Evolutionary conservation across 2,888 invertebrate genomes (phyloP).

Genomic region (Ichneumon xanthorius): DNA sequence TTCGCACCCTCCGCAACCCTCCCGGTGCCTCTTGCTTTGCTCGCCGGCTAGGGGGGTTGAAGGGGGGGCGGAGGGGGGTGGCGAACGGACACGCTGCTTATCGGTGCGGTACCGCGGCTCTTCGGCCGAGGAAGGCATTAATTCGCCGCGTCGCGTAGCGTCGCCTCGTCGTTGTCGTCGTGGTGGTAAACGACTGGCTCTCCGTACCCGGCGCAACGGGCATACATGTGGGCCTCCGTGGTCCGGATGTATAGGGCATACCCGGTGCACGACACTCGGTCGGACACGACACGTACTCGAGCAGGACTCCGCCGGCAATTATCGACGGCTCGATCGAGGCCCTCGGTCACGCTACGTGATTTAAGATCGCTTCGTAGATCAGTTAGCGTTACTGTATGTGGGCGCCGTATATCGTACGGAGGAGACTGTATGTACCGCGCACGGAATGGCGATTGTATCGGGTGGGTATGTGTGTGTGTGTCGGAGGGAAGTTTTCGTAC

Average conservation of each 20-base stretch:
- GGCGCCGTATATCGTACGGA: neutral
- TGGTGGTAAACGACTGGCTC: constrained; percentile 1
- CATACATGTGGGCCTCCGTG: neutral
- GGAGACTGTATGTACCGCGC: neutral
- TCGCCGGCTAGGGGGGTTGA: neutral
- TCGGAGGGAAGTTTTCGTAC: constrained; percentile 16
- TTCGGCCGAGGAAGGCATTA: constrained; percentile 60
- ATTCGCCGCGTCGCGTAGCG: constrained; percentile 64
- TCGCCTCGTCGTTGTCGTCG: constrained; percentile 41
- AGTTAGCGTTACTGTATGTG: constrained; percentile 26
- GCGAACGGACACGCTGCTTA: constrained; percentile 63
- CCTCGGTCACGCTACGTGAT: constrained; percentile 63
- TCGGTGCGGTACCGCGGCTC: constrained; percentile 58
- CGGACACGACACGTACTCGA: constrained; percentile 55
- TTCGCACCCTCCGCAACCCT: neutral
- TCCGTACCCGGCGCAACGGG: neutral
- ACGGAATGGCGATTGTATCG: constrained; percentile 23
- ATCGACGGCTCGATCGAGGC: constrained; percentile 58
- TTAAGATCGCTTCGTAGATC: constrained; percentile 62
- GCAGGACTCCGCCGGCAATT: constrained; percentile 50
- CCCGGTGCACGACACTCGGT: constrained; percentile 53
- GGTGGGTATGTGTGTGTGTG: neutral
- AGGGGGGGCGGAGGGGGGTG: neutral
- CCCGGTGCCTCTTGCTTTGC: constrained; percentile 38
- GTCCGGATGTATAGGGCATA: constrained; percentile 27